Percentiles rank a stretch among this genome's conserved stretches.
phyloP scores from a whole-genome alignment of 2,113 vertebrate species.

The Gobius niger region DNA sequence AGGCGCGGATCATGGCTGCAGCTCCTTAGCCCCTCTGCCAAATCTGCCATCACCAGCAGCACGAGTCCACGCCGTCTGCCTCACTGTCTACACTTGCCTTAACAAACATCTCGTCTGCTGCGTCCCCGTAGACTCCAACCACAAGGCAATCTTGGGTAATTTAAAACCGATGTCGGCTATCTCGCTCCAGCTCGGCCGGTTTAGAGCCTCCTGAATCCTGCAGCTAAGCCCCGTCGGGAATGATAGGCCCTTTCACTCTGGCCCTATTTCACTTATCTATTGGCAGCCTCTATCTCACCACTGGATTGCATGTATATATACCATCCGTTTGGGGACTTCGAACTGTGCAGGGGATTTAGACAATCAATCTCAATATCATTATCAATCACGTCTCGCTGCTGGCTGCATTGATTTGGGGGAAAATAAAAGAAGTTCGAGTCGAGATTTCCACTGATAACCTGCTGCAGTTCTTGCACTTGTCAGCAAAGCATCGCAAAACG shows the following conservation, averaged over 20 bases:
- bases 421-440: conserved; percentile 79
- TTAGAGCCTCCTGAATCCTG: conserved; percentile 73
- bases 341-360: conserved; percentile 86
- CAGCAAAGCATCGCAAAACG: conserved; percentile 64
- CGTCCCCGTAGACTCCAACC: conserved; percentile 74
- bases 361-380: conserved; percentile 88
- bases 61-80: conserved; percentile 66
- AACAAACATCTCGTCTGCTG: conserved; percentile 78
- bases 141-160: conserved; percentile 84
- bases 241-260: conserved; percentile 79
- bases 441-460: conserved; percentile 88
- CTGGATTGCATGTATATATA: conserved; percentile 79
- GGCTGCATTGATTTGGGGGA: conserved; percentile 81
- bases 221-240: conserved; percentile 76
- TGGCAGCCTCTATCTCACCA: conserved; percentile 72
- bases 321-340: conserved; percentile 81
- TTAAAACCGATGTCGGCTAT: conserved; percentile 77
- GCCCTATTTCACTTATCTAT: conserved; percentile 83
- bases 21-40: conserved; percentile 69
- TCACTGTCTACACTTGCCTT: conserved; percentile 75
- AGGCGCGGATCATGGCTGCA: conserved; percentile 66
- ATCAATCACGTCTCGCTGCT: conserved; percentile 82
- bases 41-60: conserved; percentile 71
- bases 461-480: conserved; percentile 79
- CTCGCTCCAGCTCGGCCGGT: conserved; percentile 69